Conservation (phyloP, 1,140 invertebrate genomes). For the Bombus pyrosoma region DNA sequence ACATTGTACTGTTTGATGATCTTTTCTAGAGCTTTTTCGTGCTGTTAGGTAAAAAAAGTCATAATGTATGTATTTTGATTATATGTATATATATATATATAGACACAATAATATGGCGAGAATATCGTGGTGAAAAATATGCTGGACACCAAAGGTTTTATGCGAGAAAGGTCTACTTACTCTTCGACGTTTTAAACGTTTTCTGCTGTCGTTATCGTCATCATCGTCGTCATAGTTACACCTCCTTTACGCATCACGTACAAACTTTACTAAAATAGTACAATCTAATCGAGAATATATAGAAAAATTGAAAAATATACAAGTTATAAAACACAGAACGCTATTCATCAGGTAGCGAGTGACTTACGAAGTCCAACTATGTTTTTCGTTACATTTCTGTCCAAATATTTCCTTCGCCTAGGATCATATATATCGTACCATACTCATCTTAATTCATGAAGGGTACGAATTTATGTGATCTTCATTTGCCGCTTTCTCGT, state of each 20-base stretch:
- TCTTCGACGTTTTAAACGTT: not conserved
- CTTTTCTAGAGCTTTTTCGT: constrained; percentile 6
- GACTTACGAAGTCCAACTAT: constrained; percentile 45
- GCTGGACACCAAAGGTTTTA: constrained; percentile 64
- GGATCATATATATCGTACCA: not conserved
- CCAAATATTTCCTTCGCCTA: not conserved
- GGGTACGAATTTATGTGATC: not conserved
- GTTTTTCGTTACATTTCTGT: constrained; percentile 24
- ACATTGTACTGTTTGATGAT: constrained; percentile 57
- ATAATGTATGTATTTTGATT: constrained; percentile 63
- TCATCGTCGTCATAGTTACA: constrained; percentile 7
- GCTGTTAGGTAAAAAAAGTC: constrained; percentile 39
- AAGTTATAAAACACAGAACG: constrained; percentile 62
- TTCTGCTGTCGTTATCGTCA: not conserved
- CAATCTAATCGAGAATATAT: constrained; percentile 50
- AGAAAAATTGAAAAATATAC: constrained; percentile 65
- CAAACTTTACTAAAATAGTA: constrained; percentile 60
- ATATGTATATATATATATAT: constrained; percentile 27
- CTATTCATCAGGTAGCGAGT: constrained; percentile 48
- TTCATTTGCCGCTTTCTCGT: not conserved
- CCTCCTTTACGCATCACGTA: constrained; percentile 7
- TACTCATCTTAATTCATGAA: not conserved
- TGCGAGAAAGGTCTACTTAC: constrained; percentile 9
- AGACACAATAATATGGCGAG: constrained; percentile 60
- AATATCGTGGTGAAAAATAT: constrained; percentile 54